Evolutionary conservation across 2,113 vertebrate species (phyloP).

Genomic region (human (Homo sapiens)): GRCh38 chr1:154505001-154505500

Average conservation of each 20-base stretch:
- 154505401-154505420: background rate
- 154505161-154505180: background rate
- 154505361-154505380: background rate
- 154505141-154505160: background rate
- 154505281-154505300: background rate
- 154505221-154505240: background rate
- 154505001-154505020: background rate
- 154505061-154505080: background rate
- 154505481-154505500: slow-evolving; percentile 1
- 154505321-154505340: background rate
- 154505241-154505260: background rate
- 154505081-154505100: background rate
- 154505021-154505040: background rate
- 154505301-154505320: background rate
- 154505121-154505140: background rate
- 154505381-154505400: background rate
- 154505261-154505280: background rate
- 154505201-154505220: background rate
- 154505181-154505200: background rate
- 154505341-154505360: background rate
- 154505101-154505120: background rate
- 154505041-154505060: background rate
- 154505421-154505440: background rate
- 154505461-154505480: background rate
- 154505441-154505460: background rate